Evolutionary conservation across 2,888 invertebrate genomes (phyloP).

Genomic region (Chrysodeixis includens): DNA sequence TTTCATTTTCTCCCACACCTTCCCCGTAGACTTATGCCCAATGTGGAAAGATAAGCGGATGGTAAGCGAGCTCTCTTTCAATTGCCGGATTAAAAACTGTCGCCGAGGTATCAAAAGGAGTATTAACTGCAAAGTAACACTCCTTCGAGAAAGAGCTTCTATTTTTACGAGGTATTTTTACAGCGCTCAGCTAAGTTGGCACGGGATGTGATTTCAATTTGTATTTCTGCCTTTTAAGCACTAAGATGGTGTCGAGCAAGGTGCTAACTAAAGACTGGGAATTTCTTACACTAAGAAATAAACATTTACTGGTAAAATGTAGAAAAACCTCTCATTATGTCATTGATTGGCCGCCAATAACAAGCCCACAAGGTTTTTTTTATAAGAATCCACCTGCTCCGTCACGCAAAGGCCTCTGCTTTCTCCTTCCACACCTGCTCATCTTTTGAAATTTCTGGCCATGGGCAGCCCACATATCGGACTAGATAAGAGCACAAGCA

Average conservation of each 20-base stretch:
- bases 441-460: no score
- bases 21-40: neutral
- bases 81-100: constrained; percentile 6
- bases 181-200: neutral
- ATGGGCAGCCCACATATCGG: no score
- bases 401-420: no score
- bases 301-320: no score
- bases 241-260: neutral
- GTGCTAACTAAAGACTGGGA: neutral
- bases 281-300: no score
- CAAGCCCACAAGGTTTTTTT: no score
- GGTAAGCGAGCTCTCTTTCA: neutral
- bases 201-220: constrained; percentile 1
- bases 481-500: no score
- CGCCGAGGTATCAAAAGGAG: neutral
- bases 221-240: neutral
- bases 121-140: neutral
- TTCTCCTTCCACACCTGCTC: no score
- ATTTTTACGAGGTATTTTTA: neutral
- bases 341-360: no score
- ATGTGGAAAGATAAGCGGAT: neutral
- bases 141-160: neutral
- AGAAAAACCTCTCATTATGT: no score
- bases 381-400: no score
- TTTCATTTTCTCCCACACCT: constrained; percentile 3